Base-by-base conservation (phyloP, 2,888 invertebrate genomes). In the Cheilosia vulpina region DNA sequence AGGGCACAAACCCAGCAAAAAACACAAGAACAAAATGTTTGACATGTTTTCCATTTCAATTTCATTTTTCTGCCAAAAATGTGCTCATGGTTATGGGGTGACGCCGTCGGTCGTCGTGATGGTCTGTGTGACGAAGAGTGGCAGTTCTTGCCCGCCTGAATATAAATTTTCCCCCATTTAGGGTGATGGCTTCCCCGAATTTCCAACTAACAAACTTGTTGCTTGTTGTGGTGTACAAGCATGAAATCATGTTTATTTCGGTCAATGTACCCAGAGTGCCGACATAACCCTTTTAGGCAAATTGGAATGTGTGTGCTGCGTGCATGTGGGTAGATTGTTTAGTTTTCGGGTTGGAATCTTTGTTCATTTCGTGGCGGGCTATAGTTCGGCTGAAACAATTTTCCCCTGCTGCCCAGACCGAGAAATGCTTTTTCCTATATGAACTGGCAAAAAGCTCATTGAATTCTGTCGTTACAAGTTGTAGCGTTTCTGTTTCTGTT, bases 221-320 rank as follows among this genome's bases (percentile, higher is more conserved):
- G 84, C 80, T 65, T 55, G 55, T 72, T 71, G 47, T 75, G 80
- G 68, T 58, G 53, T 68, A 79, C 53, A 65, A 73, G 75, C 82
- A 71, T 80, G 84, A 84, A 84, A 84, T 84, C 84, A 76, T 84
- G 75, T 75, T 84, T 80, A 84, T 84, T 80, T 80, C 84, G 84
- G 84, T 84, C 84, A 80, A 80, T 75, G 80, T 80, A 76, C 72
- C 41, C 78, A 24, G 13, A 72, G 77, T 38, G 63, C 69, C 66
- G 62, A 50, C 52, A 76, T 58, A 75, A 80, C 75, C 84, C 84
- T 84, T 80, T 80, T 76, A 75, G 75, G 75, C 75, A 76, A 84
- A 80, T 84, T 80, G 65, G 69, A 75, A 80, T 57, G 13, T 68
- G 79, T 68, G 66, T 68, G 34, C 17, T 63, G 73, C 68, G 68